Evolutionary conservation across 1,140 invertebrate genomes (phyloP).

Genomic region (Conus ventricosus): DNA sequence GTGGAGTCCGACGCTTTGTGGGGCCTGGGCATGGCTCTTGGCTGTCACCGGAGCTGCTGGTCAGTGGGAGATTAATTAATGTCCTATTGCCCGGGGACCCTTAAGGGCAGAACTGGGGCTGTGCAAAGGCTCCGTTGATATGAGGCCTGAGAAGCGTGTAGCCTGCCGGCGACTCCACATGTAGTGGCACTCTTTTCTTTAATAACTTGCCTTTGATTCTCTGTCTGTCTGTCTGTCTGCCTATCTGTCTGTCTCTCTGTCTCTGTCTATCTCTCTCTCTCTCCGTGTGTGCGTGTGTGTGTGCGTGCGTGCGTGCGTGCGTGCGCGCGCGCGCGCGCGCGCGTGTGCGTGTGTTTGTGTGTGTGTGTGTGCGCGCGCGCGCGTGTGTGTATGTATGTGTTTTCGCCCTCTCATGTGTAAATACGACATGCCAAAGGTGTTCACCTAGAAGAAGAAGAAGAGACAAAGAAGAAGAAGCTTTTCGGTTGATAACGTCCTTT

Average conservation of each 20-base stretch:
- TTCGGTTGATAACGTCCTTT: not conserved
- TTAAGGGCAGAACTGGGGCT: too few species aligned
- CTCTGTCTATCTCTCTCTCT: not conserved
- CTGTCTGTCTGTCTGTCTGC: too few species aligned
- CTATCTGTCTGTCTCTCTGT: not conserved
- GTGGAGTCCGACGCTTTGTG: too few species aligned
- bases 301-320: conserved; percentile 17
- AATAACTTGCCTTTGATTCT: too few species aligned
- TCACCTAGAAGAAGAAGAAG: not conserved
- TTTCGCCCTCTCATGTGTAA: not conserved
- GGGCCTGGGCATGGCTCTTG: too few species aligned
- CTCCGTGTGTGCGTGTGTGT: conserved; percentile 28
- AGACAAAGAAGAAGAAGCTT: not conserved
- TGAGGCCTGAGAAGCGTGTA: too few species aligned
- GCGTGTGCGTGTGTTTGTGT: conserved; percentile 24
- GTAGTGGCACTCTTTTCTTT: not conserved
- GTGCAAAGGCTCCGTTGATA: too few species aligned
- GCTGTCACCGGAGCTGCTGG: too few species aligned
- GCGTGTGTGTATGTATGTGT: not conserved
- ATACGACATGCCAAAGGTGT: not conserved
- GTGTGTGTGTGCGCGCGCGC: not conserved
- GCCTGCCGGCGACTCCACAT: too few species aligned
- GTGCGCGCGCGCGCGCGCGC: not conserved
- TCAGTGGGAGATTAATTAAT: too few species aligned
- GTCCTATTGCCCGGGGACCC: too few species aligned